Percentiles rank a stretch among this genome's conserved stretches.
Evolutionary conservation across 2,888 invertebrate genomes (phyloP).

Genomic region (Heliothis peltigera): DNA sequence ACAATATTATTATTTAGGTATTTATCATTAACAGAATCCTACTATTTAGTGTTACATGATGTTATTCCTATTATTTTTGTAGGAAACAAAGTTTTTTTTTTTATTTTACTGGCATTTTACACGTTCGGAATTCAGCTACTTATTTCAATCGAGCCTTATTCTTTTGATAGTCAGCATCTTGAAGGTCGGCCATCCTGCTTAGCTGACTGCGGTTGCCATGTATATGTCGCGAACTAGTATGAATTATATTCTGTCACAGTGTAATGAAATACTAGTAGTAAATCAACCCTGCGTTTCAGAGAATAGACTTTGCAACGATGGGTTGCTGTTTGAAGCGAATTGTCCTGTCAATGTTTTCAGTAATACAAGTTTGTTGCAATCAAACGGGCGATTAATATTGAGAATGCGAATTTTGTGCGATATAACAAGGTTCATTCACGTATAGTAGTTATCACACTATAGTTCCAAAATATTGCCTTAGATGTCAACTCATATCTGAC

Average conservation of each 20-base stretch:
- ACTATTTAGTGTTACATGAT: neutral
- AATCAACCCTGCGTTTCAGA: too few species aligned
- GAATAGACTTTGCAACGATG: too few species aligned
- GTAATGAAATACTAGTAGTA: too few species aligned
- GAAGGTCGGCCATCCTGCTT: neutral
- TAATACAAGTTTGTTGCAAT: too few species aligned
- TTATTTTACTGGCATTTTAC: neutral
- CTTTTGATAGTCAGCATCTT: conserved; percentile 38
- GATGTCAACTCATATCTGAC: neutral
- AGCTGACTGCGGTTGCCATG: neutral
- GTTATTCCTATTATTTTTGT: neutral
- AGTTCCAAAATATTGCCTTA: too few species aligned
- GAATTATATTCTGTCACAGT: neutral
- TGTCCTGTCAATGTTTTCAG: too few species aligned
- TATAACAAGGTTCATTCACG: too few species aligned
- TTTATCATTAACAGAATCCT: neutral
- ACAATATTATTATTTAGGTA: neutral
- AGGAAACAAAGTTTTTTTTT: too few species aligned
- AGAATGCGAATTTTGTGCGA: too few species aligned
- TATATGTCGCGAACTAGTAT: neutral
- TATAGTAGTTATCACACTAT: too few species aligned
- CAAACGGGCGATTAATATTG: too few species aligned
- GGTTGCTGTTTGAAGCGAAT: too few species aligned
- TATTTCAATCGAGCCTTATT: neutral
- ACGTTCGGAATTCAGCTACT: neutral